Evolutionary conservation across 1,140 invertebrate genomes (phyloP).

Genomic region (Drosophila sproati): DNA sequence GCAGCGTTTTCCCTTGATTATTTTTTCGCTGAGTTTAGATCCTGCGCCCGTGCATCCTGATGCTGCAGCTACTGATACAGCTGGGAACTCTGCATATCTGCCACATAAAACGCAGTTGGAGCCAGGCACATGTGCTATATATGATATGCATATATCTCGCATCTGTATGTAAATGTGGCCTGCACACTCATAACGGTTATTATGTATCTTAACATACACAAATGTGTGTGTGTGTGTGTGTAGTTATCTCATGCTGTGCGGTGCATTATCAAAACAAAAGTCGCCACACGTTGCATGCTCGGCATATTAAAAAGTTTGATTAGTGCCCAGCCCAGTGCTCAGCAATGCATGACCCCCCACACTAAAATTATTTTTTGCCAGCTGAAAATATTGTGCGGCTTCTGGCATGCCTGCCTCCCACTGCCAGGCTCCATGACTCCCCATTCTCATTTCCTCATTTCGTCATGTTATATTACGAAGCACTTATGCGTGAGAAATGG

Average conservation of each 20-base stretch:
- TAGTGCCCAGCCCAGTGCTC: constrained; percentile 69
- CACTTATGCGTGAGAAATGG: constrained; percentile 81
- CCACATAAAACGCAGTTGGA: constrained; percentile 72
- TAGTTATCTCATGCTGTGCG: constrained; percentile 9
- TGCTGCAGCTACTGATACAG: too few relatives aligned
- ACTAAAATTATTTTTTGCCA: constrained; percentile 64
- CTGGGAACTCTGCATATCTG: constrained; percentile 11
- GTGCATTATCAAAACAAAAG: constrained; percentile 65
- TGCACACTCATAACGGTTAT: constrained; percentile 47
- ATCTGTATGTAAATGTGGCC: constrained; percentile 1
- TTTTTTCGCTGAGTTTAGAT: constrained; percentile 1
- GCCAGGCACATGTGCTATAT: constrained; percentile 59
- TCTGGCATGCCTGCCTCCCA: background rate
- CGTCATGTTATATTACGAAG: constrained; percentile 60
- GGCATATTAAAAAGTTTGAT: constrained; percentile 82
- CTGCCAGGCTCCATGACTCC: background rate
- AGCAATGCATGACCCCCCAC: constrained; percentile 22
- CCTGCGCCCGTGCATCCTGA: background rate
- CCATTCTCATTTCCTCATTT: constrained; percentile 15
- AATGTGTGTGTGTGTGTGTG: constrained; percentile 22
- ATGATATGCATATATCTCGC: constrained; percentile 26
- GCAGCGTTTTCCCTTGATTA: too few relatives aligned
- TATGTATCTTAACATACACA: background rate
- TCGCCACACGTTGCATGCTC: constrained; percentile 70
- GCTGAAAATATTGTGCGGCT: constrained; percentile 47